Percentiles rank a stretch among this genome's conserved stretches.
Evolutionary conservation across 2,113 vertebrate species (phyloP).

Genomic region (Nannospalax galili): DNA sequence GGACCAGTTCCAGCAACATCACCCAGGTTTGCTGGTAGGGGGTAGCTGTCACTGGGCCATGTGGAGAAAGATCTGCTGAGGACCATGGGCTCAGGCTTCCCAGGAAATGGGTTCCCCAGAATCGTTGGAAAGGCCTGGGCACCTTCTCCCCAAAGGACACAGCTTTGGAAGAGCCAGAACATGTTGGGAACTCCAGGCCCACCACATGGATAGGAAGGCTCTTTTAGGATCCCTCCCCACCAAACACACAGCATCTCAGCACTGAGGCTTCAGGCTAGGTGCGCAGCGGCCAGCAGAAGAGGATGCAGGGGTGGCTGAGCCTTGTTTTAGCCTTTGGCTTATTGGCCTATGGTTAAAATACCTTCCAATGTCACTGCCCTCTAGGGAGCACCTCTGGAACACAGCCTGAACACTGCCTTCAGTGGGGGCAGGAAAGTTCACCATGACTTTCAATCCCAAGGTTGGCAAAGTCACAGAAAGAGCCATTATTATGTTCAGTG

Average conservation of each 20-base stretch:
- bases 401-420: not conserved
- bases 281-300: not conserved
- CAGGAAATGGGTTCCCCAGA: not conserved
- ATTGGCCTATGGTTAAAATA: no score
- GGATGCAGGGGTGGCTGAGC: not conserved
- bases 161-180: not conserved
- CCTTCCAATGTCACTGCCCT: not conserved
- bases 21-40: not conserved
- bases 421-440: not conserved
- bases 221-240: not conserved
- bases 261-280: rapidly evolving
- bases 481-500: not conserved
- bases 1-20: not conserved
- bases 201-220: not conserved
- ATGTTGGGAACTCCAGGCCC: not conserved
- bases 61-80: not conserved
- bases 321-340: not conserved
- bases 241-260: not conserved
- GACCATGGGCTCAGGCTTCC: not conserved
- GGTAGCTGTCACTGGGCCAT: rapidly evolving
- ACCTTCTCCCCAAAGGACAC: no score
- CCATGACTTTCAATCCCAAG: not conserved
- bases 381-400: not conserved
- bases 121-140: not conserved
- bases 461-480: not conserved